phyloP scores from a whole-genome alignment of 1,140 invertebrate genomes.

The Portunus trituberculatus region DNA sequence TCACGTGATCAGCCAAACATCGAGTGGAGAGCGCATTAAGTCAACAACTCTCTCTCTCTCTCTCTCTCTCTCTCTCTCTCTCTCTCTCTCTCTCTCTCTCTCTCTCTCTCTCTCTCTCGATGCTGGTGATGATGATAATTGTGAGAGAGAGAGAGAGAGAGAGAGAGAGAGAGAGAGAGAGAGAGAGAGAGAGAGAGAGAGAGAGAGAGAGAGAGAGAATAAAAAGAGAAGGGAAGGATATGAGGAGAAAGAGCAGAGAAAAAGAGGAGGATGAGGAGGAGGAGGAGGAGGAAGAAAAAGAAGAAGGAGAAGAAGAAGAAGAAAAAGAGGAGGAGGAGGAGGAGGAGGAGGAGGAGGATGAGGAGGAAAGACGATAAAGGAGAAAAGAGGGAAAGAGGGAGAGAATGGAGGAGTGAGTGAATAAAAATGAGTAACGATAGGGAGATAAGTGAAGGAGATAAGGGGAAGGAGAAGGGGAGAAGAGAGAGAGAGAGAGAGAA shows the following conservation, averaged over 20 bases:
- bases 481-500: background rate
- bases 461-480: background rate
- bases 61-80: too few relatives aligned
- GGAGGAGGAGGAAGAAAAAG: too few relatives aligned
- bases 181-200: background rate
- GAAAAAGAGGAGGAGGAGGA: background rate
- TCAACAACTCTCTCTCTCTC: too few relatives aligned
- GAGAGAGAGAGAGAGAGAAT: background rate
- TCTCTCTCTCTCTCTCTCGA: too few relatives aligned
- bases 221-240: background rate
- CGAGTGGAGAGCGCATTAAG: too few relatives aligned
- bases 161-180: background rate
- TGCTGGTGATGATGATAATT: too few relatives aligned
- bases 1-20: too few relatives aligned
- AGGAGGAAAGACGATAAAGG: background rate
- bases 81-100: too few relatives aligned
- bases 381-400: background rate
- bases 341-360: background rate
- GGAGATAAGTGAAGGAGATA: background rate
- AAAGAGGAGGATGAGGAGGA: too few relatives aligned
- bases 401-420: background rate
- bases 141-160: too few relatives aligned
- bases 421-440: too few relatives aligned
- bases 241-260: background rate
- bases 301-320: background rate